Evolutionary conservation across 2,113 vertebrate species (phyloP), one percentile per base, ranked within the genome.

Genomic region (Anguilla rostrata): DNA sequence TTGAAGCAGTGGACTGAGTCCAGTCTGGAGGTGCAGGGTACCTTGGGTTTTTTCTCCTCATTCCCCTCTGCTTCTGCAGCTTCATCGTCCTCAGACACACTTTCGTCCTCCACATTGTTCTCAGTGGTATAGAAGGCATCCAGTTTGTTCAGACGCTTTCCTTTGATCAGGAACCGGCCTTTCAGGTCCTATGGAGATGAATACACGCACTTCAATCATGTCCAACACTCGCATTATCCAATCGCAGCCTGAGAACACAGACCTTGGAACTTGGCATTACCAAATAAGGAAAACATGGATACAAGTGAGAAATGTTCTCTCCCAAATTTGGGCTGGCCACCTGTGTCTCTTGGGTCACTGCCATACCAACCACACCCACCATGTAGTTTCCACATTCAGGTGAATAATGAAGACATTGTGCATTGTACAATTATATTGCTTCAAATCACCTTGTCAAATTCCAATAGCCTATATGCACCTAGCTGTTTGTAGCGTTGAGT

Each of bases 31-130:
- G 60, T 92, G 46, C 20, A 86, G 88, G 86, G 87, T 46, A 90
- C 89, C 92, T 95, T 91, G 88, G 93, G 66, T 87, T 89, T 79
- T 90, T 90, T 34, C 34, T 92, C 86, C 88, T 94, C 86, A 89
- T 92, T 87, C 0, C 18, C 96, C 91, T 90, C 96, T 86, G 29
- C 97, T 79, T 97, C 96, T 0, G 95, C 94, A 0, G 96, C 96
- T 84, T 99, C 98, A 0, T 98, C 98, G 91, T 99, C 98, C 29
- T 99, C 98, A 0, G 97, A 98, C 80, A 99, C 97, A 0, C 96
- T 96, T 0, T 91, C 92, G 22, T 95, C 94, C 40, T 97, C 96
- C 0, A 71, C 71, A n/a, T 84, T 85, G 84, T 90, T 90, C 43
- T 88, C 89, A 43, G 91, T 92, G 0, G 89, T 49, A 0, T 91